These are phyloP conservation scores for Micromesistius poutassou DNA, from an alignment of 2,797 vertebrate genomes.

Conservation along the genomic window DNA sequence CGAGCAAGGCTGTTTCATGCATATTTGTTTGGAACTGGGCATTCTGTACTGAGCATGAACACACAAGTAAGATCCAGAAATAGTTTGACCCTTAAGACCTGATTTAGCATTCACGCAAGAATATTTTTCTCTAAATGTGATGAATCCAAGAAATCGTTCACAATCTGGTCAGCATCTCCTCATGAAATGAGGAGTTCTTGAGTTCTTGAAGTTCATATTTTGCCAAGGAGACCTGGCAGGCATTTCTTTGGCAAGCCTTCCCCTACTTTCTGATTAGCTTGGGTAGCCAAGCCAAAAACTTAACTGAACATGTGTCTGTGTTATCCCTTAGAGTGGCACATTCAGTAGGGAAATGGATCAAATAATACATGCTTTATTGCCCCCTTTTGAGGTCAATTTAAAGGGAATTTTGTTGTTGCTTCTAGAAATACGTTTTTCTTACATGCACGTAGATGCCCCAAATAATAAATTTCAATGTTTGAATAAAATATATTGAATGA, in stretches of 20 bases:
- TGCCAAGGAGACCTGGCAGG: background rate
- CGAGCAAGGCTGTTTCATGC: background rate
- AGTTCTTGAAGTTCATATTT: conserved; percentile 3
- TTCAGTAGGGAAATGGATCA: background rate
- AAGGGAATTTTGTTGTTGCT: background rate
- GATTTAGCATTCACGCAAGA: background rate
- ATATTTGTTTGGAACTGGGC: background rate
- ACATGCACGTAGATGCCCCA: background rate
- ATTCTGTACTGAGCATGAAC: background rate
- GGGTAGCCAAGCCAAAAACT: background rate
- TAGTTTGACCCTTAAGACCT: background rate
- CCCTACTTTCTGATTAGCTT: conserved; percentile 3
- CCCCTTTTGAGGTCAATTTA: background rate
- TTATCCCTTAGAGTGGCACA: background rate
- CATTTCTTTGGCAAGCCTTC: background rate
- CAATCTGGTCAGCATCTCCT: background rate
- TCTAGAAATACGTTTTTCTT: background rate
- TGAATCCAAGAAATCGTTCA: background rate
- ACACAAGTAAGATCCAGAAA: background rate
- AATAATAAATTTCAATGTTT: background rate
- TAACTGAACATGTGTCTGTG: background rate
- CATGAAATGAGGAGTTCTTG: conserved; percentile 1
- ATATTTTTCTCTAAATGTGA: background rate
- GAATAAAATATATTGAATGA: background rate
- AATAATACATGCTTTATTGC: background rate